Percentiles rank a stretch among this genome's conserved stretches.
Evolutionary conservation across 2,113 vertebrate species (phyloP).

Genomic region (Phyllopteryx taeniolatus): DNA sequence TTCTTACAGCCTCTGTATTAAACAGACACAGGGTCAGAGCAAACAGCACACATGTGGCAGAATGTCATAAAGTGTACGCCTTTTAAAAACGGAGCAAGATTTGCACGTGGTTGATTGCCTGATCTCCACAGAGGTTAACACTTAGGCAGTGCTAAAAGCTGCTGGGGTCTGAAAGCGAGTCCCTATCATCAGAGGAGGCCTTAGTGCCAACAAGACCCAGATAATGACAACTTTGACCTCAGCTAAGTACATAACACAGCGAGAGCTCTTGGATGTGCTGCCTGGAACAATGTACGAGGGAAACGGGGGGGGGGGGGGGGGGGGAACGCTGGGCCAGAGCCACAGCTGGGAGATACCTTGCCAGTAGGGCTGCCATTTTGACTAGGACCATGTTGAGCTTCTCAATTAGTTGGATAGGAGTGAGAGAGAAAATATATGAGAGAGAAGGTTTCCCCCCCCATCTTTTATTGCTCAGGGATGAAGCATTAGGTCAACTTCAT

Average conservation of each 20-base stretch:
- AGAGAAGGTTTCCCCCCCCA: slow-evolving; percentile 37
- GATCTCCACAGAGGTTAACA: slow-evolving; percentile 82
- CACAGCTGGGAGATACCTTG: slow-evolving; percentile 85
- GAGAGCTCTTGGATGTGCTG: slow-evolving; percentile 86
- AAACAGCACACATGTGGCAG: slow-evolving; percentile 69
- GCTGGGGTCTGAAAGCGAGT: slow-evolving; percentile 78
- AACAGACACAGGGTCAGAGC: slow-evolving; percentile 63
- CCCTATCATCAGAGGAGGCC: slow-evolving; percentile 82
- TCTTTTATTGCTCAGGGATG: slow-evolving; percentile 52
- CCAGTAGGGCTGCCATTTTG: slow-evolving; percentile 84
- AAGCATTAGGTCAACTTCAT: slow-evolving; percentile 33
- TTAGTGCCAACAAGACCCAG: slow-evolving; percentile 83
- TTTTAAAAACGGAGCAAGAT: slow-evolving; percentile 63
- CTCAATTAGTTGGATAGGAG: slow-evolving; percentile 72
- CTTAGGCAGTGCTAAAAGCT: slow-evolving; percentile 79
- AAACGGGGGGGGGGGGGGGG: slow-evolving; percentile 70
- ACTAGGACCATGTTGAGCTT: slow-evolving; percentile 85
- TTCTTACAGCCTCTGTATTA: slow-evolving; percentile 31
- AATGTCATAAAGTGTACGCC: slow-evolving; percentile 77
- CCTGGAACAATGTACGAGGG: slow-evolving; percentile 82
- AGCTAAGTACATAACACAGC: slow-evolving; percentile 90
- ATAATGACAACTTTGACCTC: slow-evolving; percentile 93
- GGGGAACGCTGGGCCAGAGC: slow-evolving; percentile 68
- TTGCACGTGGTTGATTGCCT: slow-evolving; percentile 84
- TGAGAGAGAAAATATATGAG: slow-evolving; percentile 24